Evolutionary conservation across 1,140 invertebrate genomes (phyloP).

Genomic region (Danaus plexippus): DNA sequence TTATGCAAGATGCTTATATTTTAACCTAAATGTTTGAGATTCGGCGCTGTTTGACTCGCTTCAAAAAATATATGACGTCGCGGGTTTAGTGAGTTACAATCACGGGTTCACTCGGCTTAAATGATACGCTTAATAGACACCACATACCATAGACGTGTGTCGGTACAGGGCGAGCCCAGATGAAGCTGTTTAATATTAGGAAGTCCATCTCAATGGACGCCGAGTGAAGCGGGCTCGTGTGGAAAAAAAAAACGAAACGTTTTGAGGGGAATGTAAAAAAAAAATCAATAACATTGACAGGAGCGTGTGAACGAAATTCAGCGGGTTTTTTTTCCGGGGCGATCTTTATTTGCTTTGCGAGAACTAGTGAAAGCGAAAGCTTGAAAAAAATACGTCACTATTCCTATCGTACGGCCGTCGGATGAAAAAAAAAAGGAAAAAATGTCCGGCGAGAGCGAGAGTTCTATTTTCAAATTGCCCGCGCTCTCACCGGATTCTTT

Average conservation of each 20-base stretch:
- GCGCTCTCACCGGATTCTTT: slow-evolving; percentile 36
- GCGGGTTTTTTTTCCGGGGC: slow-evolving; percentile 43
- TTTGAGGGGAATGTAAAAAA: slow-evolving; percentile 47
- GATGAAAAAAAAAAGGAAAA: slow-evolving; percentile 51
- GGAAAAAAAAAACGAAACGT: too few relatives aligned
- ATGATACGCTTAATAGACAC: too few relatives aligned
- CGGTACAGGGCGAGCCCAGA: too few relatives aligned
- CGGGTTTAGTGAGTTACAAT: too few relatives aligned
- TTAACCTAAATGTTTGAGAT: slow-evolving; percentile 67
- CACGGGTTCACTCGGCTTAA: too few relatives aligned
- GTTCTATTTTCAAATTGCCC: slow-evolving; percentile 61
- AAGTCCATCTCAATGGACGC: too few relatives aligned
- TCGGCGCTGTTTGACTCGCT: slow-evolving; percentile 36
- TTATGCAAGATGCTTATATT: slow-evolving; percentile 71
- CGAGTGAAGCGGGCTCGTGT: too few relatives aligned
- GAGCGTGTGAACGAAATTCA: slow-evolving; percentile 43
- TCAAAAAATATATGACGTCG: too few relatives aligned
- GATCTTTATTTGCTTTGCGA: slow-evolving; percentile 66
- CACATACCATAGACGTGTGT: too few relatives aligned
- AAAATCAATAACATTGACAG: slow-evolving; percentile 55
- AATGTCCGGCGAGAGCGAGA: slow-evolving; percentile 52
- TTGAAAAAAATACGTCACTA: slow-evolving; percentile 66
- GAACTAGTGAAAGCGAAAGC: slow-evolving; percentile 61
- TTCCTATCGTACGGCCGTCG: slow-evolving; percentile 57
- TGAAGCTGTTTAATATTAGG: too few relatives aligned